Evolutionary conservation across 2,113 vertebrate genomes (phyloP).

Genomic region (Jacana jacana): DNA sequence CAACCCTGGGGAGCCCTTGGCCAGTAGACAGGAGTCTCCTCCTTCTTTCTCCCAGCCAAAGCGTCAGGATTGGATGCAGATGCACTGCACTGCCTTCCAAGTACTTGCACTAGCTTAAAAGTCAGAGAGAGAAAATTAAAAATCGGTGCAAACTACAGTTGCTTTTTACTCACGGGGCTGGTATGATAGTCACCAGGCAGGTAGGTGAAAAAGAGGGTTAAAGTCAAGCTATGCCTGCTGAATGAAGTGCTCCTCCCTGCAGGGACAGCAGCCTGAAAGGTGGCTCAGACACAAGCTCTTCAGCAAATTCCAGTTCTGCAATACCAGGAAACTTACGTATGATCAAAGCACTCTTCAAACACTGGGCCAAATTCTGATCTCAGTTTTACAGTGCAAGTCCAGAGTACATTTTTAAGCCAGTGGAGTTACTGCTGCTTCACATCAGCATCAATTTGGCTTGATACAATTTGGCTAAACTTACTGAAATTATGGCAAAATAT

Average conservation of each 20-base stretch:
- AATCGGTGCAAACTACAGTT: not conserved
- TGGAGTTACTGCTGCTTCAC: not conserved
- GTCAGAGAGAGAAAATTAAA: not conserved
- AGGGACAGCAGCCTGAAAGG: not conserved
- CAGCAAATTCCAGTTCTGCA: not conserved
- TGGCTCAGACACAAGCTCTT: not conserved
- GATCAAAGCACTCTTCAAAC: not conserved
- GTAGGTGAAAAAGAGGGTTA: not conserved
- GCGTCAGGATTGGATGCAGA: not conserved
- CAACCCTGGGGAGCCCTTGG: not conserved
- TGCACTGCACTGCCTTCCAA: not conserved
- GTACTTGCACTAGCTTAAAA: not conserved
- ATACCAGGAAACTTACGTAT: not conserved
- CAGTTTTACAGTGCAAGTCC: not conserved
- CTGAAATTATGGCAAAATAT: slow-evolving; percentile 30
- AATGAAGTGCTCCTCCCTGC: not conserved
- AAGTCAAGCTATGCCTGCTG: not conserved
- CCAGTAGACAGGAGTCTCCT: not conserved
- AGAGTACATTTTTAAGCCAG: not conserved
- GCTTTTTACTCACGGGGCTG: not conserved
- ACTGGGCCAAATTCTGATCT: not conserved
- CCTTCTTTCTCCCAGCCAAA: not conserved
- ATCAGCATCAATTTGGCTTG: not conserved
- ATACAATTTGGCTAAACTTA: not conserved
- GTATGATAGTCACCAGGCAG: not conserved